These are phyloP conservation scores for Eupeodes latifasciatus DNA, from an alignment of 2,888 invertebrate genomes.

Conservation along the genomic window DNA sequence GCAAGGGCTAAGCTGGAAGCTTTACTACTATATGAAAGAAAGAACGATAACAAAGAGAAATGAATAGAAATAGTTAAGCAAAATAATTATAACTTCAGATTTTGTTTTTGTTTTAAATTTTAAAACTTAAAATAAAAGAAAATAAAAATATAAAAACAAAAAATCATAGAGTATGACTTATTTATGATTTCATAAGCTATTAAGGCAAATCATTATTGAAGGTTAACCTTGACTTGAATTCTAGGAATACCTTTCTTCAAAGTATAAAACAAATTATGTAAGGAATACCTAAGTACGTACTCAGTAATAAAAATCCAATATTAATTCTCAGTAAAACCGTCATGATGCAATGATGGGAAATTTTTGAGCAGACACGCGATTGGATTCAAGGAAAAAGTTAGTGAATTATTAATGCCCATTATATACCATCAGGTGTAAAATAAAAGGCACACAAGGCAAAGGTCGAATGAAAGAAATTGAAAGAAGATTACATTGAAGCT, in stretches of 20 bases:
- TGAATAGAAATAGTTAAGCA: slow-evolving; percentile 22
- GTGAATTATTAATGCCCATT: not conserved
- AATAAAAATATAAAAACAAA: not conserved
- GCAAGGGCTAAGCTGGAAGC: slow-evolving; percentile 79
- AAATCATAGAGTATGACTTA: not conserved
- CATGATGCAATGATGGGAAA: slow-evolving; percentile 5
- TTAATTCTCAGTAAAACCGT: not conserved
- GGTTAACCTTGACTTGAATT: slow-evolving; percentile 18
- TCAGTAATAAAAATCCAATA: not conserved
- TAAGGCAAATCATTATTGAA: not conserved
- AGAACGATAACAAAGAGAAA: slow-evolving; percentile 60
- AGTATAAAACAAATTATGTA: not conserved
- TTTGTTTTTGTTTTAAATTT: not conserved
- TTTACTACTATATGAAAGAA: slow-evolving; percentile 69
- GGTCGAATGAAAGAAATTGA: too few species aligned
- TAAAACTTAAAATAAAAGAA: slow-evolving; percentile 17
- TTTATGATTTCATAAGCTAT: slow-evolving; percentile 7
- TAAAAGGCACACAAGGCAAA: too few species aligned
- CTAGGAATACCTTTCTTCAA: not conserved
- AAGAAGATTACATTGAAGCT: too few species aligned
- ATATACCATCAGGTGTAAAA: too few species aligned
- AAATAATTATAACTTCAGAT: slow-evolving; percentile 6
- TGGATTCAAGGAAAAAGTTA: not conserved
- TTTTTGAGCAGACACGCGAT: slow-evolving; percentile 38
- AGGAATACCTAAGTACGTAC: not conserved